phyloP scores from a whole-genome alignment of 2,113 vertebrate genomes.

The Cebidichthys violaceus region DNA sequence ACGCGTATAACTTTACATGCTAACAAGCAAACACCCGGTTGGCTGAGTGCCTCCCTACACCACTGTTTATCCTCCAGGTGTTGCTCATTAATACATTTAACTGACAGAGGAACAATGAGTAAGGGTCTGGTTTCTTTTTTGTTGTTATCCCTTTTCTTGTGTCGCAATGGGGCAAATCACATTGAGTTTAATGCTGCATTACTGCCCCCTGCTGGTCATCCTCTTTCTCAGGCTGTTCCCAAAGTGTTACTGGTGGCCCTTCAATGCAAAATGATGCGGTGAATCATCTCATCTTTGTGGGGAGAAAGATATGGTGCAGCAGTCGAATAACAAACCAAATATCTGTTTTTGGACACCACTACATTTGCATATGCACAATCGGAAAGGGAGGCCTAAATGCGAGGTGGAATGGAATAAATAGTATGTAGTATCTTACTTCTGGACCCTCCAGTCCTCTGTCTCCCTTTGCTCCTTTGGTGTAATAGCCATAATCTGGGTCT shows the following conservation, averaged over 20 bases:
- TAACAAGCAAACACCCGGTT: neutral
- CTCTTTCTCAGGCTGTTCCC: neutral
- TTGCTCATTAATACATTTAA: neutral
- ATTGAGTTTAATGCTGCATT: conserved; percentile 13
- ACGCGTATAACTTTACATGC: neutral
- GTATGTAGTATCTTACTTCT: conserved; percentile 56
- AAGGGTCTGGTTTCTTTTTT: neutral
- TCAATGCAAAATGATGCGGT: neutral
- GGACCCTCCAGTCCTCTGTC: conserved; percentile 64
- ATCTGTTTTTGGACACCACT: neutral
- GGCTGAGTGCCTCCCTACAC: neutral
- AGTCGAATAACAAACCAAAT: neutral
- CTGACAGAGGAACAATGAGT: neutral
- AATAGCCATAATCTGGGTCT: conserved; percentile 23
- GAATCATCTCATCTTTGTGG: neutral
- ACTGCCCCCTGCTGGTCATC: conserved; percentile 67
- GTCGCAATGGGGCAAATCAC: neutral
- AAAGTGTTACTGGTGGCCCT: neutral
- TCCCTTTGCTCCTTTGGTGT: conserved; percentile 68
- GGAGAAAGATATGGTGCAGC: neutral
- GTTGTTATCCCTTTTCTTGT: neutral
- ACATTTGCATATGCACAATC: neutral
- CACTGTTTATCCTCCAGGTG: neutral
- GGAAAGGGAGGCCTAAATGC: neutral
- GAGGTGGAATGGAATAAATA: neutral